phyloP scores from a whole-genome alignment of 2,888 invertebrate genomes.

The Onchidella celtica region DNA sequence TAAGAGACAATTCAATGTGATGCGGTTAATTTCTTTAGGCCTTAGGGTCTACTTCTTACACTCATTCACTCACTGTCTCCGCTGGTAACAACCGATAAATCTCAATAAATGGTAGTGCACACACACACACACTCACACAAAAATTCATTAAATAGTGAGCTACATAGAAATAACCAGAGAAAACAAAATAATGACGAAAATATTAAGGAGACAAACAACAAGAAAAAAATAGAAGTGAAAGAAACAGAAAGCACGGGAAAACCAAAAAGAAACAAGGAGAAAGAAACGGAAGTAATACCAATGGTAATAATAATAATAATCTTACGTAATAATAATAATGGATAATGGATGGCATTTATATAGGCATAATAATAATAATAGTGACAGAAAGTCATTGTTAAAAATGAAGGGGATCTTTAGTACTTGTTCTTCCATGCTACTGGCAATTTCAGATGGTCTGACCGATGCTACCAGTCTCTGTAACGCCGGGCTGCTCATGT shows the following conservation, averaged over 20 bases:
- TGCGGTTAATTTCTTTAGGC: too few relatives aligned
- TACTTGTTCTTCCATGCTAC: conserved; percentile 20
- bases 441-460: conserved; percentile 10
- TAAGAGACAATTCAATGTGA: too few relatives aligned
- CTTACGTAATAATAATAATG: too few relatives aligned
- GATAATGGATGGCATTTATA: too few relatives aligned
- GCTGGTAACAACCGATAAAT: too few relatives aligned
- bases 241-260: neutral
- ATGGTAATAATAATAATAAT: neutral
- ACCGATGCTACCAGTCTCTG: conserved; percentile 5
- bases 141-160: too few relatives aligned
- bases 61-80: too few relatives aligned
- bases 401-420: neutral
- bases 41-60: too few relatives aligned
- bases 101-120: too few relatives aligned
- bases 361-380: too few relatives aligned
- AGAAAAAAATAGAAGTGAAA: neutral
- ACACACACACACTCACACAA: too few relatives aligned
- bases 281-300: neutral
- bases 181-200: neutral
- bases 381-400: too few relatives aligned
- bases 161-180: neutral
- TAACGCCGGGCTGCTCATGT: conserved; percentile 8
- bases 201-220: neutral
- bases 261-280: neutral